Evolutionary conservation across 37 sponge, comb jelly and placozoan species (phyloP).

Genomic region (Hexactinellida sp.): DNA sequence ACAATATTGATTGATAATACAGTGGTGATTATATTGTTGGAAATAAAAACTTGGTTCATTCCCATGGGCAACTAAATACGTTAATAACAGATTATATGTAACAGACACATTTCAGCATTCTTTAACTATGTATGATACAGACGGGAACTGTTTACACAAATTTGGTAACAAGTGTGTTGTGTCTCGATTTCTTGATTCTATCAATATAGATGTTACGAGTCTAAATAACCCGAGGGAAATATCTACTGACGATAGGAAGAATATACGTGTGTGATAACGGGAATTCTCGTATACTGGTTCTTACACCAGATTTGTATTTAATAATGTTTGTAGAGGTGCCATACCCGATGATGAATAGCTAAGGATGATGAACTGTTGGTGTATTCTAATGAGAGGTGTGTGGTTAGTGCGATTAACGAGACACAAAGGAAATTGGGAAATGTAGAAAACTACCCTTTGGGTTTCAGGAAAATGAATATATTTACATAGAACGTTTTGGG

Average conservation of each 20-base stretch:
- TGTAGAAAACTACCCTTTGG: not conserved
- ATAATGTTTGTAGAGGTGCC: not conserved
- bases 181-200: too few species aligned
- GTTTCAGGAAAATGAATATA: not conserved
- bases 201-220: too few species aligned
- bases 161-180: too few species aligned
- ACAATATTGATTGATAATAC: not conserved
- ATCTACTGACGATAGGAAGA: not conserved
- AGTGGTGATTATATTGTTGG: not conserved
- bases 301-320: not conserved
- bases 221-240: not conserved
- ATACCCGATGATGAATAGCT: not conserved
- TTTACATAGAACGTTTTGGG: too few species aligned
- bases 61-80: not conserved
- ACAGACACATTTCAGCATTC: not conserved
- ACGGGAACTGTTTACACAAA: not conserved
- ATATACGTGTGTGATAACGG: not conserved
- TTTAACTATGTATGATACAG: not conserved
- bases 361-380: not conserved
- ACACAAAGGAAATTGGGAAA: not conserved
- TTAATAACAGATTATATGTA: not conserved
- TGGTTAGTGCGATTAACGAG: not conserved
- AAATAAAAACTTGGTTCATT: not conserved
- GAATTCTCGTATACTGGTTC: not conserved
- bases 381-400: not conserved